Base-by-base conservation (phyloP, 2,888 invertebrate species). In the Rotaria magnacalcarata region DNA sequence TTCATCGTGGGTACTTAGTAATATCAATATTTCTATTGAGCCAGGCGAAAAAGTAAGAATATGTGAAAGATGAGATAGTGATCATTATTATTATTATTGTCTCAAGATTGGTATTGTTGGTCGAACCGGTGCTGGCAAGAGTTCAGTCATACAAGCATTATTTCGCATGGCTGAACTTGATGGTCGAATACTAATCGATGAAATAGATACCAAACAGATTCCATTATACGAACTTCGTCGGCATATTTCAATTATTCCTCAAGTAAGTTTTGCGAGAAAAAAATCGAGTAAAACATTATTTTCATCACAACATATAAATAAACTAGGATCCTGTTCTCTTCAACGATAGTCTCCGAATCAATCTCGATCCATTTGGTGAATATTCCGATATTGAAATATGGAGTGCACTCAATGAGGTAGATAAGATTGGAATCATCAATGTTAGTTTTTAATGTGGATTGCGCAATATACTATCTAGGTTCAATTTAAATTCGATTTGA, bases 171-270 rank as follows among this genome's bases (percentile, higher is more conserved):
- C 95, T 14, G 94, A 94, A 87, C 93, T 94, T 43, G 94, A 94
- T 86, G 97, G 97, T 0, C 92, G 93, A 47, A 94, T 97, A 75
- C 90, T 93, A 86, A 95, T 97, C 88, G 97, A 97, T 90, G 94
- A 93, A 0, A 92, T 94, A 4, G 89, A 92, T 87, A 91, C 91
- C 58, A 88, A 88, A 58, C 87, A 89, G 0, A 90, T 97, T 87
- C 95, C 95, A 0, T 92, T 96, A 7, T 92, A 94, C 90, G 94
- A 95, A 89, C 92, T 97, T 52, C 92, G 96, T 84, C 93, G 93
- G 86, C 94, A 94, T 89, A 94, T 97, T 86, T 94, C 96, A 0
- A 96, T 96, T 87, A 96, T 97, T 89, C 96, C 96, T 24, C 75
- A 75, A n/a, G 75, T 75, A 43, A 75, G 52, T 52, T 52, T 52